Conservation (phyloP, 2,888 invertebrate species). For the Drosophila greeni region DNA sequence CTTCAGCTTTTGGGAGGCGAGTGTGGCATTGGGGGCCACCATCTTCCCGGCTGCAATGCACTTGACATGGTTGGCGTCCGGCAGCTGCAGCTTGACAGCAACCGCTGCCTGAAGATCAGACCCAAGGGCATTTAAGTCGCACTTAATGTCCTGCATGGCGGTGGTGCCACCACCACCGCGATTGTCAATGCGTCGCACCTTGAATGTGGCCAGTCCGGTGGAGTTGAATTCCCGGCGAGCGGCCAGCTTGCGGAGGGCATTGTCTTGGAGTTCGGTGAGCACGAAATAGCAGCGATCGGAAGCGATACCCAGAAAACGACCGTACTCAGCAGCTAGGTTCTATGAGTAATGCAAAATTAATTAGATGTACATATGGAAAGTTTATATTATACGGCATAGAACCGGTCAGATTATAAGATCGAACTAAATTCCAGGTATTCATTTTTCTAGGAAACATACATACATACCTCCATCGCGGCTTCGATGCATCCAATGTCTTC, state of each 20-base stretch:
- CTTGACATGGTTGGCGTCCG: conserved; percentile 81
- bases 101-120: conserved; percentile 81
- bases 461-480: conserved; percentile 74
- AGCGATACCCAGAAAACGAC: conserved; percentile 80
- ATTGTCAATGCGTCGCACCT: conserved; percentile 83
- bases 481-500: conserved; percentile 80
- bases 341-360: conserved; percentile 70
- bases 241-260: conserved; percentile 85
- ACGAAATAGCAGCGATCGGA: conserved; percentile 49
- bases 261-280: conserved; percentile 60
- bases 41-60: conserved; percentile 85
- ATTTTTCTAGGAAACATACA: background rate
- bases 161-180: conserved; percentile 77
- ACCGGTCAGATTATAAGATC: background rate
- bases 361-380: background rate
- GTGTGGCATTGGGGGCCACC: conserved; percentile 80
- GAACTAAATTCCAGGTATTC: no score
- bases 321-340: conserved; percentile 81
- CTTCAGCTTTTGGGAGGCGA: conserved; percentile 83
- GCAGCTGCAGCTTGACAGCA: conserved; percentile 79
- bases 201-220: conserved; percentile 85
- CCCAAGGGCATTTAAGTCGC: conserved; percentile 80
- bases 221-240: conserved; percentile 84
- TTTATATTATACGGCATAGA: background rate
- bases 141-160: conserved; percentile 81